phyloP scores from a whole-genome alignment of 2,888 invertebrate genomes.

The Drosophila siamana region DNA sequence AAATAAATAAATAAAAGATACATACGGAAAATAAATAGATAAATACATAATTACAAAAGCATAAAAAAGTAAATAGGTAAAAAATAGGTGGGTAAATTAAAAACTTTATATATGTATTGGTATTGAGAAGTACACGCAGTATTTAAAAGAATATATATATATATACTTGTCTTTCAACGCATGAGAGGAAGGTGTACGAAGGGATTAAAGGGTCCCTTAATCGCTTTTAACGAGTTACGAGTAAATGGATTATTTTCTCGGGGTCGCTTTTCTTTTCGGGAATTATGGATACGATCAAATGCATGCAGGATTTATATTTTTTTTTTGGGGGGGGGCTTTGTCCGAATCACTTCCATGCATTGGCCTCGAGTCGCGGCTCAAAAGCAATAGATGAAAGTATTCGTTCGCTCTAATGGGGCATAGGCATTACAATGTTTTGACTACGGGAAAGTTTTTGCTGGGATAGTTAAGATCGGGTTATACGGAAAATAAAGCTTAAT shows the following conservation, averaged over 20 bases:
- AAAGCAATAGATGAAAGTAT: slow-evolving; percentile 24
- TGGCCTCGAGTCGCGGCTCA: slow-evolving; percentile 1
- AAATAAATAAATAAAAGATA: slow-evolving; percentile 57
- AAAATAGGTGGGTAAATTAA: slow-evolving; percentile 23
- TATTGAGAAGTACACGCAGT: not conserved
- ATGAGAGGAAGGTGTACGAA: slow-evolving; percentile 8
- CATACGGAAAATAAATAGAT: slow-evolving; percentile 57
- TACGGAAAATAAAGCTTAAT: slow-evolving; percentile 62
- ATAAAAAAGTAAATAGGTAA: slow-evolving; percentile 52
- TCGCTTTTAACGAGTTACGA: slow-evolving; percentile 6
- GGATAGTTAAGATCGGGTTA: slow-evolving; percentile 56
- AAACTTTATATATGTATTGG: not conserved
- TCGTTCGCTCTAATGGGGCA: slow-evolving; percentile 23
- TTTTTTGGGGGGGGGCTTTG: no score
- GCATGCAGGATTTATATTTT: slow-evolving; percentile 52
- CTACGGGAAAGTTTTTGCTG: slow-evolving; percentile 37
- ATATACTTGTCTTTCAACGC: slow-evolving; percentile 28
- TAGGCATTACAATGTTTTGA: slow-evolving; percentile 4
- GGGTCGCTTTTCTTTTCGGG: slow-evolving; percentile 20
- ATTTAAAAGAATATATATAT: no score
- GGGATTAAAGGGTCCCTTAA: slow-evolving; percentile 20
- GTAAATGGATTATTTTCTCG: slow-evolving; percentile 20
- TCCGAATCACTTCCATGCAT: not conserved
- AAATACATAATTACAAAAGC: slow-evolving; percentile 78
- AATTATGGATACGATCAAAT: slow-evolving; percentile 33